These are phyloP conservation scores for Pocillopora meandrina DNA, from an alignment of 92 coral and sea anemone genomes.

Conservation along the genomic window DNA sequence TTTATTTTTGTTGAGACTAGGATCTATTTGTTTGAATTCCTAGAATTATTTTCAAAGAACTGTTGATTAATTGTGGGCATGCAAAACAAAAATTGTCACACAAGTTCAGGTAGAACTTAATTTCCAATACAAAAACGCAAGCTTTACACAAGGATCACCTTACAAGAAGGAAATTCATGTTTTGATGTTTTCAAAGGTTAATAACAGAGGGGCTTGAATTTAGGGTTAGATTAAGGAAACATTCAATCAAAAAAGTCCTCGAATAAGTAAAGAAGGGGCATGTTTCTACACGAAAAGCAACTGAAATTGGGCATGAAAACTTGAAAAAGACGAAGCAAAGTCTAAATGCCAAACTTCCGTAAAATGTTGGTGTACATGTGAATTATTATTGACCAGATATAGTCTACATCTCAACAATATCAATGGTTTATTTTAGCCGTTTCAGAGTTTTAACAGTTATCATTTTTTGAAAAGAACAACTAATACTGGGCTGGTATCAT, in stretches of 20 bases:
- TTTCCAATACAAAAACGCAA: not conserved
- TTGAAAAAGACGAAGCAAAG: not conserved
- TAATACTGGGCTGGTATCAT: not conserved
- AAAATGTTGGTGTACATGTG: not conserved
- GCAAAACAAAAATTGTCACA: not conserved
- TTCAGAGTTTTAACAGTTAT: not conserved
- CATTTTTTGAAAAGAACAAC: not conserved
- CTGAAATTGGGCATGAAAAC: not conserved
- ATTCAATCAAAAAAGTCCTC: not conserved
- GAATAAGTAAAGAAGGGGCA: not conserved
- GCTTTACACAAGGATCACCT: not conserved
- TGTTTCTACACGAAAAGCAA: not conserved
- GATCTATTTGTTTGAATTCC: constrained; percentile 31
- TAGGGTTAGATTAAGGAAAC: not conserved
- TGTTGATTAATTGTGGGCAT: not conserved
- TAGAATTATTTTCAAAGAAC: constrained; percentile 14
- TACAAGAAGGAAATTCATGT: not conserved
- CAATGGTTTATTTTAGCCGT: not conserved
- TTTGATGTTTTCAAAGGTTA: not conserved
- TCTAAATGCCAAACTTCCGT: not conserved
- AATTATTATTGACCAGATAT: not conserved
- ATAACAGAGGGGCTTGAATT: not conserved
- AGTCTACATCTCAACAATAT: not conserved
- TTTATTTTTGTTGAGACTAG: constrained; percentile 40
- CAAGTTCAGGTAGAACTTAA: not conserved